These are phyloP conservation scores for Alligator sinensis DNA, from an alignment of 2,113 vertebrate genomes.

Conservation along the genomic window DNA sequence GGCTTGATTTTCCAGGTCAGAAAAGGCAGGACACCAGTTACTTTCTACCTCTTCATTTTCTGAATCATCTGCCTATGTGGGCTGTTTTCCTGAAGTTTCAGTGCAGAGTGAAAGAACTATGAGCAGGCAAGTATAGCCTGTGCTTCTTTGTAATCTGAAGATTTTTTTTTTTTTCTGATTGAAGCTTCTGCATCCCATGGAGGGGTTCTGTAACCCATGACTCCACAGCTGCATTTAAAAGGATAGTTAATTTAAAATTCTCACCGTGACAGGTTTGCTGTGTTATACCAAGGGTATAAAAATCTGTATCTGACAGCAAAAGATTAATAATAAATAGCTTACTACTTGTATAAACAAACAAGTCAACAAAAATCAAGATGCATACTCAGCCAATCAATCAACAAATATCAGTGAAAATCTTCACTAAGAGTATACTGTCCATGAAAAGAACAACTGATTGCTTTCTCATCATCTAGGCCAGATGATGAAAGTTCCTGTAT, in stretches of 20 bases:
- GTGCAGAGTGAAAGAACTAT: not conserved
- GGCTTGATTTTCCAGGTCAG: not conserved
- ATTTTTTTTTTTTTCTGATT: too few species aligned
- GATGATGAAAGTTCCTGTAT: not conserved
- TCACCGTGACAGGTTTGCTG: not conserved
- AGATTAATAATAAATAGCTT: not conserved
- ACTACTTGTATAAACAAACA: not conserved
- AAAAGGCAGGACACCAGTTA: not conserved
- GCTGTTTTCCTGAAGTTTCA: not conserved
- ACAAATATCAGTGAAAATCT: not conserved
- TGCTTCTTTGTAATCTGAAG: not conserved
- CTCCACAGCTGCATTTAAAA: not conserved
- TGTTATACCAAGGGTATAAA: not conserved
- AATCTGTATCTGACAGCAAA: not conserved
- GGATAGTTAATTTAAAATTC: not conserved
- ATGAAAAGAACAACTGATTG: not conserved
- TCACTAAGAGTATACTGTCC: not conserved
- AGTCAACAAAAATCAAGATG: not conserved
- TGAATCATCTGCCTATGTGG: not conserved
- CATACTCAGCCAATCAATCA: not conserved
- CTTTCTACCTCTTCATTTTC: not conserved
- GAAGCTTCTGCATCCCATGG: too few species aligned
- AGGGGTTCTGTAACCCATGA: rapidly evolving
- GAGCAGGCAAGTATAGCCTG: not conserved
- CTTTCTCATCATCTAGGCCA: not conserved